These are phyloP conservation scores for Lepus townsendii DNA, from an alignment of 2,797 vertebrate genomes.

Conservation along the genomic window DNA sequence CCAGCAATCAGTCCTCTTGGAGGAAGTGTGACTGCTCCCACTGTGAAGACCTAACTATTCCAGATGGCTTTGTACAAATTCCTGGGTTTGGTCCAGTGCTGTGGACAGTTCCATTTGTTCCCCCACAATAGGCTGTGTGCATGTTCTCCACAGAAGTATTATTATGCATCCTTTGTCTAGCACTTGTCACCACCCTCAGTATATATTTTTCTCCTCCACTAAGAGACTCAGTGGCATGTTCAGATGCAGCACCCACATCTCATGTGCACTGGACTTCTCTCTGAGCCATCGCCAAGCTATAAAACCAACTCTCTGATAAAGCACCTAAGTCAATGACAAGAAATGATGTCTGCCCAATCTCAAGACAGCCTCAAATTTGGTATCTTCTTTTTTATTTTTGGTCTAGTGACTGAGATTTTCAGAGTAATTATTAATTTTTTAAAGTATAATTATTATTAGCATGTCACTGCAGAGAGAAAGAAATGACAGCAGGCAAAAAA, in stretches of 20 bases:
- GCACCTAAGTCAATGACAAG: constrained; percentile 20
- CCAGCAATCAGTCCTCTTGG: constrained; percentile 68
- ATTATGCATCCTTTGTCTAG: constrained; percentile 51
- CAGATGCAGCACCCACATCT: not conserved
- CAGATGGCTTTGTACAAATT: constrained; percentile 51
- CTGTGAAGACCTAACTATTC: constrained; percentile 68
- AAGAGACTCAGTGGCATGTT: constrained; percentile 2
- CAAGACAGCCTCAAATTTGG: constrained; percentile 22
- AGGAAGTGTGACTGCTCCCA: constrained; percentile 64
- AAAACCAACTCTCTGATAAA: constrained; percentile 8
- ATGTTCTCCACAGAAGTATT: not conserved
- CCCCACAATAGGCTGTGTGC: not conserved
- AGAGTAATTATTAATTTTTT: constrained; percentile 32
- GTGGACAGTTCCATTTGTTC: constrained; percentile 57
- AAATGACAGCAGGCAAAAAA: not conserved
- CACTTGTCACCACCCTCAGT: not conserved
- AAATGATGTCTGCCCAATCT: constrained; percentile 49
- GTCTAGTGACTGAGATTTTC: constrained; percentile 34
- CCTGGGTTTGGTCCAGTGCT: constrained; percentile 65
- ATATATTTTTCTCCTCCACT: constrained; percentile 37
- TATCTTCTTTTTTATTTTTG: constrained; percentile 12
- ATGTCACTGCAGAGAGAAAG: constrained; percentile 17
- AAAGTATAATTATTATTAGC: constrained; percentile 33
- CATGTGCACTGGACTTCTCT: not conserved
- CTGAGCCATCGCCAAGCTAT: not conserved